phyloP scores from a whole-genome alignment of 2,113 vertebrate species.

The Cyanistes caeruleus region DNA sequence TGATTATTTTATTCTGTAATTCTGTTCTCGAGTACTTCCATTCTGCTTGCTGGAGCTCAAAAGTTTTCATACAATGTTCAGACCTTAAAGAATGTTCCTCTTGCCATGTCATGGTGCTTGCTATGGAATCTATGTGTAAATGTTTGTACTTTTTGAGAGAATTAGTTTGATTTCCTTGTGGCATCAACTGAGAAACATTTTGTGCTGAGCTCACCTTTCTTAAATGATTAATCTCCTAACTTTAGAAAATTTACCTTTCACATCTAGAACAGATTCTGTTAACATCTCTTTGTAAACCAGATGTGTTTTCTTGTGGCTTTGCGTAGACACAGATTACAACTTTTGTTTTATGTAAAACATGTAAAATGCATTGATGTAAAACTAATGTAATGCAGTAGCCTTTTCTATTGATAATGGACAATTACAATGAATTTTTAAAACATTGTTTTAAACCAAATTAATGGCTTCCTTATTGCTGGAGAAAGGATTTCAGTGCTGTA shows the following conservation, averaged over 20 bases:
- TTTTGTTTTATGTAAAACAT: neutral
- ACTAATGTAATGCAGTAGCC: neutral
- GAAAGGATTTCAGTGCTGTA: neutral
- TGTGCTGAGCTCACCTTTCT: neutral
- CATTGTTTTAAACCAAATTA: neutral
- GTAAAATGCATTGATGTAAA: neutral
- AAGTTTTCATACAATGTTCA: neutral
- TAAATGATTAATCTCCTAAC: neutral
- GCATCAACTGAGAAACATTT: neutral
- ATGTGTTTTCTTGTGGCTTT: neutral
- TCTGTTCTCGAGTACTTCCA: neutral
- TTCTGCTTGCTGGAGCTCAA: neutral
- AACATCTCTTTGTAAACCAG: neutral
- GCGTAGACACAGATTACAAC: neutral
- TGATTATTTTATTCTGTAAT: neutral
- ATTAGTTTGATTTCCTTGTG: neutral
- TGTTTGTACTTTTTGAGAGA: neutral
- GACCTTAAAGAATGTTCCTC: neutral
- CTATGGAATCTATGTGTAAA: neutral
- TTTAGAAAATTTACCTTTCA: neutral
- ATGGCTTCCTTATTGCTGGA: neutral
- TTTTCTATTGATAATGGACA: neutral
- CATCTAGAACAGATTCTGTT: neutral
- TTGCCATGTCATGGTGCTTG: neutral
- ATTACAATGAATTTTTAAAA: neutral